phyloP scores from a whole-genome alignment of 2,113 vertebrate genomes.

The Rhizomys pruinosus region DNA sequence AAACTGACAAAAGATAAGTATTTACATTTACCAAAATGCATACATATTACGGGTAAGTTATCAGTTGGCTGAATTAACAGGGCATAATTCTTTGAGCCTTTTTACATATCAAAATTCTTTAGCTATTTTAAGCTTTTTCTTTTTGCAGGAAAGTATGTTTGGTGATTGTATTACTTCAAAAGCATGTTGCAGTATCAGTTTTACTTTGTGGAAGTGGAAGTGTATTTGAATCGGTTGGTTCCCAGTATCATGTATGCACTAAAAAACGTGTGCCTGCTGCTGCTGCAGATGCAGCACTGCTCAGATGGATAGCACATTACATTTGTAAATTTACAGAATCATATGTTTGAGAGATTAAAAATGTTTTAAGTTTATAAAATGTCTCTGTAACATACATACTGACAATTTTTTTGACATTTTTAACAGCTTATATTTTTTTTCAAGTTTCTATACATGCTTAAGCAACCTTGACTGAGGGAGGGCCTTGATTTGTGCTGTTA shows the following conservation, averaged over 20 bases:
- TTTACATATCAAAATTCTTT: conserved; percentile 72
- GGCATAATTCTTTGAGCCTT: conserved; percentile 65
- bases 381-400: conserved; percentile 73
- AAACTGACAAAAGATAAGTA: conserved; percentile 68
- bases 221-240: conserved; percentile 72
- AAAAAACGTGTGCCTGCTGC: conserved; percentile 66
- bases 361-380: conserved; percentile 71
- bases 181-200: conserved; percentile 46
- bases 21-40: conserved; percentile 73
- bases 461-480: conserved; percentile 81
- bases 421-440: conserved; percentile 76
- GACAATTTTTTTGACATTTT: conserved; percentile 69
- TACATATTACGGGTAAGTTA: conserved; percentile 85
- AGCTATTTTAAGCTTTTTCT: conserved; percentile 71
- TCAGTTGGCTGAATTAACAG: conserved; percentile 64
- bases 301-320: conserved; percentile 59
- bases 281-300: conserved; percentile 66
- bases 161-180: conserved; percentile 74
- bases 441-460: conserved; percentile 81
- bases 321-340: conserved; percentile 65
- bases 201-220: conserved; percentile 74
- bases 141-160: conserved; percentile 77
- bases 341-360: conserved; percentile 62
- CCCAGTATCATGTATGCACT: conserved; percentile 73
- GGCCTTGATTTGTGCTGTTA: conserved; percentile 84